Conservation (phyloP, 2,888 invertebrate genomes). For the Leucophenga montana region DNA sequence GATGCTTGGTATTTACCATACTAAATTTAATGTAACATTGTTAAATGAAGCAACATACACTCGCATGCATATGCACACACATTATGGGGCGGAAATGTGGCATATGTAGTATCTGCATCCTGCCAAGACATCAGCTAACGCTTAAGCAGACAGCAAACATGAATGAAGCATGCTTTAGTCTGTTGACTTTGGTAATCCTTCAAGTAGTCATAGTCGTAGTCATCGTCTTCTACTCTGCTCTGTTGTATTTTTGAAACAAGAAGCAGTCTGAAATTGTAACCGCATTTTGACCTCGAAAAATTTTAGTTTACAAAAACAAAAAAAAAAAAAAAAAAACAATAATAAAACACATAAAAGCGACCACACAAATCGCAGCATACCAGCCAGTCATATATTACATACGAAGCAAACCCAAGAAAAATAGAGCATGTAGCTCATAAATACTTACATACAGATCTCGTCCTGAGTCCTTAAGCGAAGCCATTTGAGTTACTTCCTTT, state of each 20-base stretch:
- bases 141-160: constrained; percentile 29
- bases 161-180: constrained; percentile 37
- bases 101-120: background rate
- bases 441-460: background rate
- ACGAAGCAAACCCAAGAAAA: too few species aligned
- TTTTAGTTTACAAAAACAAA: constrained; percentile 17
- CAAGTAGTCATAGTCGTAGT: constrained; percentile 49
- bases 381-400: too few species aligned
- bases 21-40: constrained; percentile 34
- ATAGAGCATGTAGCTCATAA: too few species aligned
- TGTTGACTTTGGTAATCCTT: constrained; percentile 68
- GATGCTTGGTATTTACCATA: constrained; percentile 37
- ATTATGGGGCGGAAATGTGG: background rate
- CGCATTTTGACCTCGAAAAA: constrained; percentile 27
- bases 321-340: background rate
- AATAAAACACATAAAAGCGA: background rate
- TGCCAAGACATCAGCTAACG: background rate
- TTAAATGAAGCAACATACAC: constrained; percentile 23
- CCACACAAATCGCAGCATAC: background rate
- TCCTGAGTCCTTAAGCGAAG: constrained; percentile 2
- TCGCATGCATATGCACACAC: constrained; percentile 9
- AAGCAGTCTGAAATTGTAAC: constrained; percentile 9
- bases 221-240: constrained; percentile 28
- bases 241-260: constrained; percentile 59
- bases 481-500: constrained; percentile 32